These are phyloP conservation scores for Gopherus evgoodei DNA, from an alignment of 2,113 vertebrate species.

Conservation along the genomic window DNA sequence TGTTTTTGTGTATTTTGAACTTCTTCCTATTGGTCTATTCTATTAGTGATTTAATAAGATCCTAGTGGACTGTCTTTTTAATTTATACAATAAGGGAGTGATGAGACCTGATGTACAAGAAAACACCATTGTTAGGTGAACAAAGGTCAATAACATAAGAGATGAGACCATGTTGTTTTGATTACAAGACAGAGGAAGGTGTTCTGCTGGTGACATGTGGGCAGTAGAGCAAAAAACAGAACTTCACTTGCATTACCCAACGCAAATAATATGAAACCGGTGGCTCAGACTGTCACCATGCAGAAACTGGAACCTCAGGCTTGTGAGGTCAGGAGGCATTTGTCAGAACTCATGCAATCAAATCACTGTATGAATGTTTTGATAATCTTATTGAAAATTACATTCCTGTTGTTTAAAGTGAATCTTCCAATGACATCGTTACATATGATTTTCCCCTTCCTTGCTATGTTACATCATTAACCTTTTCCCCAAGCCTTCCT, in stretches of 20 bases:
- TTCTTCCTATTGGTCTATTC: not conserved
- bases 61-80: conserved; percentile 5
- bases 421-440: not conserved
- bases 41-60: conserved; percentile 14
- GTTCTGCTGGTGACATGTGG: not conserved
- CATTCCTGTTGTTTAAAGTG: not conserved
- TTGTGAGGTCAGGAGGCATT: not conserved
- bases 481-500: not conserved
- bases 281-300: not conserved
- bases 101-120: not conserved
- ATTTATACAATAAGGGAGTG: conserved; percentile 23
- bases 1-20: not conserved
- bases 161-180: not conserved
- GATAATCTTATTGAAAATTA: not conserved
- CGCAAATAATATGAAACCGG: not conserved
- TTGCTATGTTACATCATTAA: not conserved
- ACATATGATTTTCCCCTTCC: not conserved
- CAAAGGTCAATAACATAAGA: conserved; percentile 4
- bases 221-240: conserved; percentile 4
- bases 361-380: not conserved
- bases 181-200: conserved; percentile 20
- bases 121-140: not conserved
- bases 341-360: not conserved
- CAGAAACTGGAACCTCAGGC: not conserved
- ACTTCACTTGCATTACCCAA: not conserved